These are phyloP conservation scores for Mustelus asterias DNA, from an alignment of 2,113 vertebrate species.

Conservation along the genomic window DNA sequence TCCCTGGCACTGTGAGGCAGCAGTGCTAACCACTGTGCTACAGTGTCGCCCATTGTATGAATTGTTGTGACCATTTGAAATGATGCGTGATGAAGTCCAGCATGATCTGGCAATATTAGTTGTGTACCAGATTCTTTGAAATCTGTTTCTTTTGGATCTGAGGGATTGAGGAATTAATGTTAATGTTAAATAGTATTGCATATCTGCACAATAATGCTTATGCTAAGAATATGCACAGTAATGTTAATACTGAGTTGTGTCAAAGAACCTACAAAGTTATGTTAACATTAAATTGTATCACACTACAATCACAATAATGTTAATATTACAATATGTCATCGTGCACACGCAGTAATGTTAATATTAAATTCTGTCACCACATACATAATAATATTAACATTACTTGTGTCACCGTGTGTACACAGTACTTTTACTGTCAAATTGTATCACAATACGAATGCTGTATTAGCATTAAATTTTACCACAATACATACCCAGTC, in stretches of 20 bases:
- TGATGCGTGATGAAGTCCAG: background rate
- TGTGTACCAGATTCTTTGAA: background rate
- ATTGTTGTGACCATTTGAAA: too few relatives aligned
- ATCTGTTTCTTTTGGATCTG: background rate
- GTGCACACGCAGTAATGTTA: background rate
- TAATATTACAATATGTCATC: background rate
- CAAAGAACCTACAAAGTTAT: background rate
- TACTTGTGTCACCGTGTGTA: background rate
- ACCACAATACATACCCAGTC: background rate
- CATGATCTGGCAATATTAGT: background rate
- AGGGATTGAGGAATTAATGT: background rate
- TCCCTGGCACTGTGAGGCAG: too few relatives aligned
- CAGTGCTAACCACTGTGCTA: too few relatives aligned
- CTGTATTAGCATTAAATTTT: background rate
- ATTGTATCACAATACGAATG: background rate
- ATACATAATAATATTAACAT: background rate
- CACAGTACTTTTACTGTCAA: constrained; percentile 21
- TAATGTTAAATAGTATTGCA: background rate
- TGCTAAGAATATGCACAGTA: background rate
- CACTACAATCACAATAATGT: background rate
- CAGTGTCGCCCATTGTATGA: too few relatives aligned
- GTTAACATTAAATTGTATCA: constrained; percentile 20
- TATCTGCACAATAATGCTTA: background rate
- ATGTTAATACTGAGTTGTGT: background rate
- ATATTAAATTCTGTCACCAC: background rate